phyloP scores from a whole-genome alignment of 2,797 vertebrate genomes.

The Notolepis coatsorum region DNA sequence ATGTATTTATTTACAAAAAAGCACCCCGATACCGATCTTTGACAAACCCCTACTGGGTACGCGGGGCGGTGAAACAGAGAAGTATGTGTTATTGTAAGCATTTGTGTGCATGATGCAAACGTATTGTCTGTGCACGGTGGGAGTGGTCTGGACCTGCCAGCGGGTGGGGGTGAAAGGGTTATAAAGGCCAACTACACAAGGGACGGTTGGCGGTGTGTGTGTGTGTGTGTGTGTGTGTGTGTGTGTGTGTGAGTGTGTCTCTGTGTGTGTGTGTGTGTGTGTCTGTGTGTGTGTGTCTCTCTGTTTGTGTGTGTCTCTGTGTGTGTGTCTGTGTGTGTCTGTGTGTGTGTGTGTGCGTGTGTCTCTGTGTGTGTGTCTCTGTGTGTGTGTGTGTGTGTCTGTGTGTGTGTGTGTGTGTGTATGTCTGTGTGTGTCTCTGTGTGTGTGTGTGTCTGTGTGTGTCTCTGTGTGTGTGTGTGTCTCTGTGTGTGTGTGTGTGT shows the following conservation, averaged over 20 bases:
- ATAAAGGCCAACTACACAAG: constrained; percentile 61
- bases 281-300: neutral
- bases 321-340: neutral
- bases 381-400: neutral
- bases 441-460: no score
- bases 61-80: neutral
- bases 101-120: constrained; percentile 31
- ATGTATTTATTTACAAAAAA: no score
- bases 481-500: neutral
- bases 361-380: neutral
- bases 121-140: constrained; percentile 78
- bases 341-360: neutral
- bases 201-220: neutral
- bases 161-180: constrained; percentile 79
- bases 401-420: neutral
- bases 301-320: neutral
- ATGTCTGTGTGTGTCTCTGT: neutral
- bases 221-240: neutral
- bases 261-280: neutral
- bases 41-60: no score
- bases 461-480: neutral
- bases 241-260: neutral
- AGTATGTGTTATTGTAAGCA: neutral
- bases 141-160: constrained; percentile 82
- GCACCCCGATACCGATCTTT: no score